Conservation (phyloP, 2,113 vertebrate genomes). For the Ailurus styani region DNA sequence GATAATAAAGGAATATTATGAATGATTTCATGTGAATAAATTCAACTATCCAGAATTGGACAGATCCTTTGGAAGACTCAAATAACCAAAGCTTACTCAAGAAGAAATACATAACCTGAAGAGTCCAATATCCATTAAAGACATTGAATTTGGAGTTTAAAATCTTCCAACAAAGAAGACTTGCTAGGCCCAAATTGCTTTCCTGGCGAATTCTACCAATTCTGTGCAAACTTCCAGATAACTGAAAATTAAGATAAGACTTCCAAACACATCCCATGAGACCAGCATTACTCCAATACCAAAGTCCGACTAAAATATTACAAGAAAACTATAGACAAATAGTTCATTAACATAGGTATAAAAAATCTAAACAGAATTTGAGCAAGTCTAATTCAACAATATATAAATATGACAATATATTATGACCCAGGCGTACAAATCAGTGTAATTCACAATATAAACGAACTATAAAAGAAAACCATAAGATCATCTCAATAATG, state of each 20-base stretch:
- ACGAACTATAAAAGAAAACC: not conserved
- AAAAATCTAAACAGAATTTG: not conserved
- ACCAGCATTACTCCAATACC: not conserved
- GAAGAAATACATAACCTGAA: not conserved
- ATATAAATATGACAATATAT: not conserved
- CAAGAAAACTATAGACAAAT: not conserved
- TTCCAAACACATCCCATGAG: not conserved
- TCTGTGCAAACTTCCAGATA: not conserved
- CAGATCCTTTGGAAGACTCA: not conserved
- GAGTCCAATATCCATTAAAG: not conserved
- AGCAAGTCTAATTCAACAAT: not conserved
- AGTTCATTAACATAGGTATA: not conserved
- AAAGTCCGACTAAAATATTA: not conserved
- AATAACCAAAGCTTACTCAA: not conserved
- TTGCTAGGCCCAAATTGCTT: not conserved
- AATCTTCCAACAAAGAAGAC: constrained; percentile 13
- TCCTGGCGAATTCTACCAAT: not conserved
- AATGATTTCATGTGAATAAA: not conserved
- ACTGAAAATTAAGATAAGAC: not conserved
- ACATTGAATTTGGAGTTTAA: not conserved
- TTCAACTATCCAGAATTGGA: not conserved
- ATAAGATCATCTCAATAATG: not conserved
- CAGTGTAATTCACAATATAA: not conserved
- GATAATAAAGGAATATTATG: not conserved
- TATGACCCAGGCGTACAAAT: not conserved